A percentile compares a stretch with the other conserved stretches of the same genome.
phyloP scores from a whole-genome alignment of 2,113 vertebrate species.

The Bufo gargarizans region DNA sequence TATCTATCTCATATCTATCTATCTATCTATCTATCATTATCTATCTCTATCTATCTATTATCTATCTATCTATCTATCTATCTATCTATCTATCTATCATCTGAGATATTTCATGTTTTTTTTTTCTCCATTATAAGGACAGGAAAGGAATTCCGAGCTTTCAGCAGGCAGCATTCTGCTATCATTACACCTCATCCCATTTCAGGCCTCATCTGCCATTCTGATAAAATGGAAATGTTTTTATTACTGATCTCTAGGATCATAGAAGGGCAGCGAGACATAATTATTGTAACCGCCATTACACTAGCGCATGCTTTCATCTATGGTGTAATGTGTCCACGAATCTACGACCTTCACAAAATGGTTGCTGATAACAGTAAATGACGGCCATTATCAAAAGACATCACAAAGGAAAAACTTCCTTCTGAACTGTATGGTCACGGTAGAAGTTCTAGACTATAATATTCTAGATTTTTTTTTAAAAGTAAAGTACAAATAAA shows the following conservation, averaged over 20 bases:
- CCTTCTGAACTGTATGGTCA: neutral
- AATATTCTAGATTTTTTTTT: neutral
- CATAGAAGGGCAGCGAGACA: neutral
- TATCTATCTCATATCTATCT: too few species aligned
- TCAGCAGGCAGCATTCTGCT: neutral
- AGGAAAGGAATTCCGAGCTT: neutral
- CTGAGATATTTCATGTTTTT: too few species aligned
- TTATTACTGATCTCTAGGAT: neutral
- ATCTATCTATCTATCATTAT: too few species aligned
- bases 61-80: neutral
- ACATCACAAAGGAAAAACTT: slow-evolving; percentile 2
- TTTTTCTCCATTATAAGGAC: neutral
- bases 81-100: too few species aligned
- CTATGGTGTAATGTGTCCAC: neutral
- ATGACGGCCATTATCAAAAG: slow-evolving; percentile 10
- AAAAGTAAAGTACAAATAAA: neutral
- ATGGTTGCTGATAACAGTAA: slow-evolving; percentile 33
- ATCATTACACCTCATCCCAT: neutral
- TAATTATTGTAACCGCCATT: slow-evolving; percentile 13
- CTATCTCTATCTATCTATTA: neutral
- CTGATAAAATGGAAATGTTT: neutral
- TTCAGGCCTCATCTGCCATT: neutral
- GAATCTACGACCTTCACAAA: neutral
- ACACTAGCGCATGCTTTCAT: slow-evolving; percentile 33
- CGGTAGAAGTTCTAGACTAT: neutral